Evolutionary conservation across 2,888 invertebrate species (phyloP), one percentile per base, ranked within the genome.

Genomic region (Crocallis elinguaria): DNA sequence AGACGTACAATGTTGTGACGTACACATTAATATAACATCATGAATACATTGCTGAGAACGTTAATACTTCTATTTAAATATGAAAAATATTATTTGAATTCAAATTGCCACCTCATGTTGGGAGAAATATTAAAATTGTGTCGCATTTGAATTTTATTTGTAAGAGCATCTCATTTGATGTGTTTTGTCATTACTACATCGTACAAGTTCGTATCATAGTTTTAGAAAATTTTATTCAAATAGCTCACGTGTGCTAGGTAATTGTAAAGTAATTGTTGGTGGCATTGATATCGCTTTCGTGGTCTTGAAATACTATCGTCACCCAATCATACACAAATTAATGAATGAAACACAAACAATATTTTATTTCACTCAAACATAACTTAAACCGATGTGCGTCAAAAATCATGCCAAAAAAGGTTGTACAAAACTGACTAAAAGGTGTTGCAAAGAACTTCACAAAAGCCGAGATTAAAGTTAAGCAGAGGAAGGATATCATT

Each of bases 61-160:
- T 51, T 50, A 43, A 56, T 56, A 50, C 38, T 45, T 48, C 48
- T 6, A 23, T 33, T 41, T 39, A 39, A 64, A 64, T 61, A 56
- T 57, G 59, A 59, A 59, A 61, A 57, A 56, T 57, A 45, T 51
- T 58, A 60, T 61, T 59, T 54, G 52, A 56, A 57, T 61, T 48
- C 53, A 49, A 49, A 61, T n/a, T 55, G 60, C 53, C 46, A 58
- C 57, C 56, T 60, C 62, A 64, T 54, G 64, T 45, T 30, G 60
- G 50, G 64, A 62, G 58, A 60, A 53, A 55, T 53, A 60, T 62
- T 62, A 58, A 57, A 62, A 60, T 60, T 44, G 62, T 53, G 53
- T 56, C 49, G 51, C 33, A 62, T 64, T 56, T 58, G 57, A 62
- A 56, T 62, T 58, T 64, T 59, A 64, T 60, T 57, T 29, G 44